phyloP scores from a whole-genome alignment of 2,113 vertebrate genomes.

The Sakesphorus luctuosus region DNA sequence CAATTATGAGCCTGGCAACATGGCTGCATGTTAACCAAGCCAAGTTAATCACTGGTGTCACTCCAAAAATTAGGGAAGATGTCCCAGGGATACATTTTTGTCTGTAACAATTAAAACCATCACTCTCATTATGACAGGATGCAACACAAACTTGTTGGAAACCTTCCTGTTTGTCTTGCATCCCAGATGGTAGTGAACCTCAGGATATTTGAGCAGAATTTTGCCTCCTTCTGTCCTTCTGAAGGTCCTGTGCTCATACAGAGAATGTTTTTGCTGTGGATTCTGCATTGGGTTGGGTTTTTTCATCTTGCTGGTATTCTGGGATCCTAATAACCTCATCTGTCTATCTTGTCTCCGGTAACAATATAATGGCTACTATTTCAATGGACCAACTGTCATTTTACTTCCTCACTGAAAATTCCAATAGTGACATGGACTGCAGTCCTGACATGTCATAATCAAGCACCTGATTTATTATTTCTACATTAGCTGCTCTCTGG shows the following conservation, averaged over 20 bases:
- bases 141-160: background rate
- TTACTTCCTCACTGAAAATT: background rate
- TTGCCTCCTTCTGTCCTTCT: background rate
- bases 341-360: background rate
- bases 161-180: background rate
- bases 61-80: background rate
- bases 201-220: background rate
- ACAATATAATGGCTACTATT: background rate
- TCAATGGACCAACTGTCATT: background rate
- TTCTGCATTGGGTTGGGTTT: background rate
- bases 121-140: background rate
- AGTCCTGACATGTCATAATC: background rate
- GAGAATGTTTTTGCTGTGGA: background rate
- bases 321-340: background rate
- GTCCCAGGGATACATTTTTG: conserved; percentile 12
- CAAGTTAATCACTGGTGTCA: background rate
- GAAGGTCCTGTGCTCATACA: background rate
- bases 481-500: background rate
- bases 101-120: background rate
- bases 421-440: background rate
- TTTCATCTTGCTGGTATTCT: background rate
- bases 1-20: background rate
- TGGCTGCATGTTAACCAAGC: background rate
- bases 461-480: background rate
- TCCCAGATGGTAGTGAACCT: background rate